Evolutionary conservation across 2,113 vertebrate genomes (phyloP), one percentile per base, ranked within the genome.

Genomic region (Atherinomorus stipes): DNA sequence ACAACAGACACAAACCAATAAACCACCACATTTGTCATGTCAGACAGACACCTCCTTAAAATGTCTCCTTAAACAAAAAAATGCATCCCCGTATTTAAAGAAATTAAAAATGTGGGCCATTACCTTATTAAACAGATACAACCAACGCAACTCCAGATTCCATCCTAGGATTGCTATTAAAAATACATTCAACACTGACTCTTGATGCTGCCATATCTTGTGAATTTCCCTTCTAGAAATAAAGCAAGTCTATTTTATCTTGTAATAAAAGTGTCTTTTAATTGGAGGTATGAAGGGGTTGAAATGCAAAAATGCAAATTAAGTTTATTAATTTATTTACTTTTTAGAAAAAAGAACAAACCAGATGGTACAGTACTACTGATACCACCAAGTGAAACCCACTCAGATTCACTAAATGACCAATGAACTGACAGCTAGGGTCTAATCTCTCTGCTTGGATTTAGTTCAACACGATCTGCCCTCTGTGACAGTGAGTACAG

Each of bases 401-500:
- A 60, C 54, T 67, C 9, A 16, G 34, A 60, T 59, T 28, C 38
- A 68, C 21, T 52, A 52, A 77, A 78, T 76, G 54, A 79, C 56
- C 67, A 83, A 80, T 56, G 34, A 69, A 64, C 15, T 25, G 25
- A 40, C 63, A 63, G 60, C 70, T 1, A 15, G 47, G 37, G 52
- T 76, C n/a, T 77, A 86, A 90, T 83, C 85, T 42, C 62, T 60
- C 84, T 67, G 73, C 70, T 50, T 76, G 71, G 74, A 84, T 82
- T 85, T 71, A 78, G 80, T 62, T 64, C 7, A 54, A 3, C 63
- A 65, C 54, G 45, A 76, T 40, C 69, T 66, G 64, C 8, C 6
- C 9, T 51, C n/a, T 50, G 23, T 51, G 50, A 54, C 44, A 57
- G 25, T 7, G n/a, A 45, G 64, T 52, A 28, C 44, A 40, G 49